These are phyloP conservation scores for Pterostichus madidus DNA, from an alignment of 2,888 invertebrate species.

Conservation along the genomic window DNA sequence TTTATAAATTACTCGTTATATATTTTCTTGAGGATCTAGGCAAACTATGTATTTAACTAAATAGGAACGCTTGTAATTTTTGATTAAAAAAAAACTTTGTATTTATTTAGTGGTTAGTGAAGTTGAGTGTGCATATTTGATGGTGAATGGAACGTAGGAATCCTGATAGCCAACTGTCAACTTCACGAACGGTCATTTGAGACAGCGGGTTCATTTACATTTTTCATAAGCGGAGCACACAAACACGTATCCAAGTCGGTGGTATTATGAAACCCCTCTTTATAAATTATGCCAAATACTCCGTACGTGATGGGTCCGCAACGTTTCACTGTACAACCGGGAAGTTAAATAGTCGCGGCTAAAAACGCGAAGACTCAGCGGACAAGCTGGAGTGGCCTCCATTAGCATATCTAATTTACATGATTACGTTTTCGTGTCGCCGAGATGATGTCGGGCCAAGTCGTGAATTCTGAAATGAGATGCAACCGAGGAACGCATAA, in stretches of 20 bases:
- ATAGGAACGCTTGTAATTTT: too few relatives aligned
- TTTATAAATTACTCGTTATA: too few relatives aligned
- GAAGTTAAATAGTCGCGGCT: conserved; percentile 17
- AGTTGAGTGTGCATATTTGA: too few relatives aligned
- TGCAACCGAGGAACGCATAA: conserved; percentile 63
- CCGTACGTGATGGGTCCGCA: conserved; percentile 53
- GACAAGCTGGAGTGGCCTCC: conserved; percentile 45
- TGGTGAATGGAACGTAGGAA: too few relatives aligned
- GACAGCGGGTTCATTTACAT: conserved; percentile 61
- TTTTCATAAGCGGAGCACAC: conserved; percentile 59
- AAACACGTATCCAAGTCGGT: conserved; percentile 52
- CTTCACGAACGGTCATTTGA: conserved; percentile 42
- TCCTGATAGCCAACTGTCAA: conserved; percentile 18
- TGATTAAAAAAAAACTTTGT: too few relatives aligned
- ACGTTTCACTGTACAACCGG: neutral
- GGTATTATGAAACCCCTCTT: conserved; percentile 56
- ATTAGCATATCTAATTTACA: conserved; percentile 75
- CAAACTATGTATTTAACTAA: too few relatives aligned
- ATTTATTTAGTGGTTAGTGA: too few relatives aligned
- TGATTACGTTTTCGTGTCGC: conserved; percentile 74
- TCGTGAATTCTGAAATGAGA: conserved; percentile 60
- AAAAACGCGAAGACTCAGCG: conserved; percentile 68
- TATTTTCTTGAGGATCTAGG: too few relatives aligned
- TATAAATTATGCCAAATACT: conserved; percentile 65
- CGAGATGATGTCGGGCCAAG: conserved; percentile 71